Conservation (phyloP, 1,140 invertebrate species). For the Lethrus apterus region DNA sequence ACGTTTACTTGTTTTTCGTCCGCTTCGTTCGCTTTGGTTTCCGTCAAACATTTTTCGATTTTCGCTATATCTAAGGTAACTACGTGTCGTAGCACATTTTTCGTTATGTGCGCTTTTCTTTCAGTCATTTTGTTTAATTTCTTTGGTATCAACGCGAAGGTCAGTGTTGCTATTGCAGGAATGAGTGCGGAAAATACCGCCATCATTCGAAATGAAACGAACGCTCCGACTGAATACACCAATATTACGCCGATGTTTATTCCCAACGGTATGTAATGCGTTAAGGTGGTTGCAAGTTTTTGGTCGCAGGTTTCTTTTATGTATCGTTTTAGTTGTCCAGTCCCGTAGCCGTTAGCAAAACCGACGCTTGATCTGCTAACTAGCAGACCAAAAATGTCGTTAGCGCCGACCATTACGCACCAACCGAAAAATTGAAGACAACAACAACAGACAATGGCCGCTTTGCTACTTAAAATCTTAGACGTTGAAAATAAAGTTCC, state of each 20-base stretch:
- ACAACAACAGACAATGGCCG: conserved; percentile 14
- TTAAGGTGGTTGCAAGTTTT: conserved; percentile 11
- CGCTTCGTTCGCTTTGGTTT: conserved; percentile 3
- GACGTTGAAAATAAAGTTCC: conserved; percentile 20
- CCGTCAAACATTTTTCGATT: conserved; percentile 5
- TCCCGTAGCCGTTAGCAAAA: conserved; percentile 19
- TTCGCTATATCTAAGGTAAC: conserved; percentile 2
- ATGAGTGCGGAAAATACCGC: conserved; percentile 12
- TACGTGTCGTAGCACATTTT: neutral
- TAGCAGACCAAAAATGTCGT: conserved; percentile 18
- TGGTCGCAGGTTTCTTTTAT: conserved; percentile 17
- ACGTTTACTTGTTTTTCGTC: conserved; percentile 13
- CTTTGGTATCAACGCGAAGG: conserved; percentile 17
- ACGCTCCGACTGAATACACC: conserved; percentile 15
- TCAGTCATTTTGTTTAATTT: neutral
- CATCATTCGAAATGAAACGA: conserved; percentile 19
- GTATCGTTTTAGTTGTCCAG: conserved; percentile 22
- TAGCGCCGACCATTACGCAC: conserved; percentile 18
- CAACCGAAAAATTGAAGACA: conserved; percentile 19
- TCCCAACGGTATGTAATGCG: conserved; percentile 6
- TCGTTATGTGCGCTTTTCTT: neutral
- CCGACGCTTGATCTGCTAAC: conserved; percentile 16
- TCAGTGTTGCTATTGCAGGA: conserved; percentile 12
- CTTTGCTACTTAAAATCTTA: conserved; percentile 13
- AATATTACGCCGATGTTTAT: conserved; percentile 18